Conservation (phyloP, 2,113 vertebrate genomes). For the Ictalurus furcatus region DNA sequence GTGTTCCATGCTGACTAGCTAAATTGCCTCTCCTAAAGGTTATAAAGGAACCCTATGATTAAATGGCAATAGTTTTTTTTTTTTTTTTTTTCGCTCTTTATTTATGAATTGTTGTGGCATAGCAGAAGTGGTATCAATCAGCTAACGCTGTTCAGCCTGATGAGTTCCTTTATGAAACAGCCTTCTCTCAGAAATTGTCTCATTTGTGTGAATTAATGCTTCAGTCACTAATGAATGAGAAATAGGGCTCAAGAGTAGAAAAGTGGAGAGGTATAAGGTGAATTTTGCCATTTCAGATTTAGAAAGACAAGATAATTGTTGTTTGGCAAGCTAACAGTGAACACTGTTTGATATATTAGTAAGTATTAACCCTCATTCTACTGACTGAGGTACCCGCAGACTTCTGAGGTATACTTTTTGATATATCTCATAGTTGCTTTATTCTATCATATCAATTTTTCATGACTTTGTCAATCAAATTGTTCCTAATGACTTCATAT, state of each 20-base stretch:
- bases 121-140: conserved; percentile 9
- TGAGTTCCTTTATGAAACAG: conserved; percentile 16
- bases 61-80: conserved; percentile 7
- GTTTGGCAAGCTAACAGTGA: neutral
- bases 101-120: conserved; percentile 4
- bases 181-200: neutral
- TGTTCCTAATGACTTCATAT: too few relatives aligned
- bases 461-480: too few relatives aligned
- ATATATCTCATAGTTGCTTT: too few relatives aligned
- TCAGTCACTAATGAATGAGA: neutral
- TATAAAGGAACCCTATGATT: conserved; percentile 42
- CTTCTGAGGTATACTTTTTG: too few relatives aligned
- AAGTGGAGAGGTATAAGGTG: neutral
- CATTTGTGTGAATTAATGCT: conserved; percentile 24
- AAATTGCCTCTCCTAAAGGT: conserved; percentile 43
- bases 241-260: neutral
- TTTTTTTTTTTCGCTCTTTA: conserved; percentile 1
- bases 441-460: too few relatives aligned
- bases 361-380: neutral
- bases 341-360: neutral
- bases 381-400: too few relatives aligned
- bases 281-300: neutral
- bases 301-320: neutral
- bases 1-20: conserved; percentile 10
- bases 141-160: conserved; percentile 9